Evolutionary conservation across 1,140 invertebrate species (phyloP).

Genomic region (Arion vulgaris): DNA sequence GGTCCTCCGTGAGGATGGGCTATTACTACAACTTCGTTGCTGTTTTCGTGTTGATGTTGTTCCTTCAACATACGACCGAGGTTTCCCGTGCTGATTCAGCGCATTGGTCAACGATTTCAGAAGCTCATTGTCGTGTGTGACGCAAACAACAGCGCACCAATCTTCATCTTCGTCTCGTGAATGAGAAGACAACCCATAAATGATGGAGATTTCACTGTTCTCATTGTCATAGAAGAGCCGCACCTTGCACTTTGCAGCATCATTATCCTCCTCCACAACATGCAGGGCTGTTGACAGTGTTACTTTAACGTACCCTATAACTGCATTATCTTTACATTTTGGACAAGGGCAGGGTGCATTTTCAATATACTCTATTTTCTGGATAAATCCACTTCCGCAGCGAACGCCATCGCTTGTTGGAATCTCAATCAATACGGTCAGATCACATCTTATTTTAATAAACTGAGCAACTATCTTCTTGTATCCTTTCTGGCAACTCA

Average conservation of each 20-base stretch:
- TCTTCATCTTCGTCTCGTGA: not conserved
- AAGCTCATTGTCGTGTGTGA: not conserved
- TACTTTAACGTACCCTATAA: not conserved
- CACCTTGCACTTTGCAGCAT: not conserved
- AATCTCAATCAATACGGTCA: not conserved
- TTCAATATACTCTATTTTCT: not conserved
- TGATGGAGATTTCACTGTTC: too few relatives aligned
- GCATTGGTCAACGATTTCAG: not conserved
- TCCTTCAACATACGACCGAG: not conserved
- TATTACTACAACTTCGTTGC: not conserved
- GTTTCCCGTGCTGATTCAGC: not conserved
- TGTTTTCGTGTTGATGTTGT: not conserved
- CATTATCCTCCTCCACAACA: not conserved
- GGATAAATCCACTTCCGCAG: slow-evolving; percentile 5
- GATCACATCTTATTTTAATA: not conserved
- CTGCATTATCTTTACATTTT: not conserved
- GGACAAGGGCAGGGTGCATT: not conserved
- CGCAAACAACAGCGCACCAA: slow-evolving; percentile 15
- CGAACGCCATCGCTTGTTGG: not conserved
- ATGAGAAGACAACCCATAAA: not conserved
- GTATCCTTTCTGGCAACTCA: not conserved
- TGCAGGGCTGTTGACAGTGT: not conserved
- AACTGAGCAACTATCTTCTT: not conserved
- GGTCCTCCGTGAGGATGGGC: slow-evolving; percentile 13
- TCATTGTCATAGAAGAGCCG: not conserved